These are phyloP conservation scores for Porites evermanni DNA, from an alignment of 92 coral and sea anemone genomes.

Conservation along the genomic window DNA sequence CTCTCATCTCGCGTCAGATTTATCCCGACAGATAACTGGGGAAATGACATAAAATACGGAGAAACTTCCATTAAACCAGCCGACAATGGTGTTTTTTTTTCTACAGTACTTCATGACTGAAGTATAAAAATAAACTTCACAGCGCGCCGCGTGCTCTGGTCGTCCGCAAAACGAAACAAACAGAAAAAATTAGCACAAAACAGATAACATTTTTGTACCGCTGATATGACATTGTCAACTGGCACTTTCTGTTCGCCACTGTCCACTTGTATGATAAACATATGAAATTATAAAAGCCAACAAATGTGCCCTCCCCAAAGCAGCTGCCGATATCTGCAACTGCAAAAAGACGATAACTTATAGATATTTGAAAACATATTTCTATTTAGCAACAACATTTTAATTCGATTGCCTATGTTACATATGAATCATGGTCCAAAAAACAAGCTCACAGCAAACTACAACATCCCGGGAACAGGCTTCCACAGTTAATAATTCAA, in stretches of 20 bases:
- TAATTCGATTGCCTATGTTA: not conserved
- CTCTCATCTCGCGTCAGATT: not conserved
- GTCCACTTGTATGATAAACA: not conserved
- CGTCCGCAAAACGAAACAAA: constrained; percentile 18
- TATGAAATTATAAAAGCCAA: not conserved
- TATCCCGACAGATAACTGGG: not conserved
- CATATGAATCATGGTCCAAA: not conserved
- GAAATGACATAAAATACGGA: not conserved
- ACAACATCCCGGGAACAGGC: not conserved
- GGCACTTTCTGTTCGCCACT: not conserved
- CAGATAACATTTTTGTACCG: constrained; percentile 20
- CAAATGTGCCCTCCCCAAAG: not conserved
- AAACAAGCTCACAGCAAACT: not conserved
- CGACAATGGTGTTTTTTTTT: not conserved
- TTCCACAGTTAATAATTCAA: not conserved
- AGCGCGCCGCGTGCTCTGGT: constrained; percentile 7
- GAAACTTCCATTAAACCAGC: not conserved
- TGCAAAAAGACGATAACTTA: not conserved
- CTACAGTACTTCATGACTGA: not conserved
- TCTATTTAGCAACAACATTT: constrained; percentile 1
- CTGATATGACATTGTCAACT: constrained; percentile 16
- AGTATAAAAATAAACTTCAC: constrained; percentile 9
- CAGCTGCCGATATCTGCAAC: not conserved
- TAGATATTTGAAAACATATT: not conserved
- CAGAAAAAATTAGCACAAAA: constrained; percentile 24